These are phyloP conservation scores for Ammodytes marinus DNA, from an alignment of 2,113 vertebrate genomes.

Conservation along the genomic window DNA sequence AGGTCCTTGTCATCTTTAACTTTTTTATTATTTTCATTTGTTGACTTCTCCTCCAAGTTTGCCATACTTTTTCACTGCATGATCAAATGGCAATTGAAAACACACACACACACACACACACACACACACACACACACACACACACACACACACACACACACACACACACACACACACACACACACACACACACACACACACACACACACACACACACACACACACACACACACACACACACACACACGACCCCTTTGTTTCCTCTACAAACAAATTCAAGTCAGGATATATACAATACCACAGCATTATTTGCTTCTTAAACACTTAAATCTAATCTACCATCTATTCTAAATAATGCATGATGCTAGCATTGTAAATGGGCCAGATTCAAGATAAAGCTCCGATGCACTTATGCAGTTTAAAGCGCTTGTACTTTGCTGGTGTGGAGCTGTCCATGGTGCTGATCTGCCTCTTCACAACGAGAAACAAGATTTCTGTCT, in stretches of 20 bases:
- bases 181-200: background rate
- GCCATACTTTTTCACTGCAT: slow-evolving; percentile 17
- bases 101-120: background rate
- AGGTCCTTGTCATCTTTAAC: slow-evolving; percentile 52
- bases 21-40: slow-evolving; percentile 41
- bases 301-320: background rate
- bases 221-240: background rate
- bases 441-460: slow-evolving; percentile 40
- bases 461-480: slow-evolving; percentile 12
- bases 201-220: background rate
- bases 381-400: background rate
- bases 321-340: background rate
- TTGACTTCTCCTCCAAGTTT: slow-evolving; percentile 7
- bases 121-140: background rate
- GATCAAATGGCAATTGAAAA: background rate
- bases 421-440: background rate
- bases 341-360: background rate
- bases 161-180: background rate
- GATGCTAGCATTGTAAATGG: background rate
- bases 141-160: background rate
- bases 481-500: background rate
- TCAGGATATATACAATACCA: background rate
- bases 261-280: background rate
- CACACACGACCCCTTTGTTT: background rate
- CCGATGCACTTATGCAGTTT: background rate